Percentiles rank a stretch among this genome's conserved stretches.
Evolutionary conservation across 2,113 vertebrate genomes (phyloP).

Genomic region (Oryctolagus cuniculus): mOryCun1.1 NC_091440.1:34688501-34689000

Average conservation of each 20-base stretch:
- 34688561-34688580: not conserved
- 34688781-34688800: not conserved
- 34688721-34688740: constrained; percentile 1
- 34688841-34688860: not conserved
- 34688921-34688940: not conserved
- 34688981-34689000: not conserved
- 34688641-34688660: not conserved
- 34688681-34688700: not conserved
- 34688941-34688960: not conserved
- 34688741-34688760: not conserved
- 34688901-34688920: not conserved
- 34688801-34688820: not conserved
- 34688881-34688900: not conserved
- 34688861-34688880: not conserved
- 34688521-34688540: not conserved
- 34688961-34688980: not conserved
- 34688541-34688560: constrained; percentile 23
- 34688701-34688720: not conserved
- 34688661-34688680: not conserved
- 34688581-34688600: not conserved
- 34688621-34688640: not conserved
- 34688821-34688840: not conserved
- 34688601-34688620: not conserved
- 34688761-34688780: not conserved
- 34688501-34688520: not conserved